Conservation (phyloP, 1,140 invertebrate species). For the Oryzaephilus surinamensis region DNA sequence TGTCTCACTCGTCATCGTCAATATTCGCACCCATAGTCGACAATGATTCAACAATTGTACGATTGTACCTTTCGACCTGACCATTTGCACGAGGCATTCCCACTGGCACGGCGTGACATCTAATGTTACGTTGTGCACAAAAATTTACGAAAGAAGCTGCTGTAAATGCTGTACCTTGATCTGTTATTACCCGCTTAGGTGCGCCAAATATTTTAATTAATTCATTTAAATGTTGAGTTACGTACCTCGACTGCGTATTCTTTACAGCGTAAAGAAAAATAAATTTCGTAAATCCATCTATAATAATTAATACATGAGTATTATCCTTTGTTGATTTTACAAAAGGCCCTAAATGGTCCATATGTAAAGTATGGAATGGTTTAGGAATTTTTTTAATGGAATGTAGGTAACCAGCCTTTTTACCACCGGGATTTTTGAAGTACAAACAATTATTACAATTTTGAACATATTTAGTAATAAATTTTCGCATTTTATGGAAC, state of each 20-base stretch:
- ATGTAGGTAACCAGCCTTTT: slow-evolving; percentile 24
- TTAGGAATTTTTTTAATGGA: slow-evolving; percentile 24
- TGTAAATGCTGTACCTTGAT: too few species aligned
- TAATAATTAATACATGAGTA: slow-evolving; percentile 17
- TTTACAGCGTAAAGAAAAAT: slow-evolving; percentile 24
- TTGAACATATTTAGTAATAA: slow-evolving; percentile 23
- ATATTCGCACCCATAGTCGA: neutral
- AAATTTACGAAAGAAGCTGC: slow-evolving; percentile 15
- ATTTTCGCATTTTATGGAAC: slow-evolving; percentile 27
- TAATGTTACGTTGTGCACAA: slow-evolving; percentile 18
- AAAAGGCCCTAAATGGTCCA: slow-evolving; percentile 21
- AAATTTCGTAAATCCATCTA: too few species aligned
- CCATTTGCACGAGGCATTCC: slow-evolving; percentile 26
- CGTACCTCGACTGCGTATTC: slow-evolving; percentile 5
- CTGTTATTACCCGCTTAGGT: slow-evolving; percentile 1
- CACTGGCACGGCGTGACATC: slow-evolving; percentile 16
- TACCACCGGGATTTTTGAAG: slow-evolving; percentile 23
- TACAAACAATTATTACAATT: slow-evolving; percentile 27
- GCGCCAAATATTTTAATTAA: slow-evolving; percentile 5
- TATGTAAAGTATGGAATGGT: slow-evolving; percentile 17
- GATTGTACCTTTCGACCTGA: slow-evolving; percentile 28
- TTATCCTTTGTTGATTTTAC: slow-evolving; percentile 12
- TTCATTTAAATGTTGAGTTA: neutral
- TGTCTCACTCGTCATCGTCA: neutral
- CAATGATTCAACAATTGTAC: slow-evolving; percentile 13